These are phyloP conservation scores for Manis pentadactyla DNA, from an alignment of 2,797 vertebrate species.

Conservation along the genomic window DNA sequence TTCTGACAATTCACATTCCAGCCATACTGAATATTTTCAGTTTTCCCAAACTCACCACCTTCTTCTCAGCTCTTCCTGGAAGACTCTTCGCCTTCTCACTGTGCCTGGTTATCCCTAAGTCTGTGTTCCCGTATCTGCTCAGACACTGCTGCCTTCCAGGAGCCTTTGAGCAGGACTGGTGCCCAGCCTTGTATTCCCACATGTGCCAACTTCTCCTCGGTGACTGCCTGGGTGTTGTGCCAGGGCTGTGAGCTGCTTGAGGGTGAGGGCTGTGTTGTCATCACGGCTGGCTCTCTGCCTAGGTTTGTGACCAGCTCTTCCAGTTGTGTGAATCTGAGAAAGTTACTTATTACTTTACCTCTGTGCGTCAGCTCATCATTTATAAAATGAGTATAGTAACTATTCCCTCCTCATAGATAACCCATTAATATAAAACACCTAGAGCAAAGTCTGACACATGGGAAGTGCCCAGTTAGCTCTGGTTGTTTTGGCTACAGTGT, in stretches of 20 bases:
- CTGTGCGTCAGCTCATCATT: neutral
- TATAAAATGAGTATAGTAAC: neutral
- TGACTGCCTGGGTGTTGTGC: neutral
- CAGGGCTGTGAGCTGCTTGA: neutral
- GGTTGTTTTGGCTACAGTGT: neutral
- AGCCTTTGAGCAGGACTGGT: neutral
- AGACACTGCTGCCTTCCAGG: neutral
- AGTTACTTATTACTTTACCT: neutral
- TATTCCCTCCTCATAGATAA: neutral
- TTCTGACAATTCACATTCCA: neutral
- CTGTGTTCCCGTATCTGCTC: neutral
- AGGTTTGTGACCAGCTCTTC: neutral
- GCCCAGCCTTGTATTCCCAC: neutral
- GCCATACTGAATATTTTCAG: neutral
- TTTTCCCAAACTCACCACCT: neutral
- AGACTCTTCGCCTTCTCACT: neutral
- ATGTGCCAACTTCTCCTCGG: rapidly evolving
- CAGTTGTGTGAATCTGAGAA: neutral
- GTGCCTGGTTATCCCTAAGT: neutral
- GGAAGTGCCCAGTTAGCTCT: neutral
- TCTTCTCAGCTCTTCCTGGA: neutral
- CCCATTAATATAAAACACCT: neutral
- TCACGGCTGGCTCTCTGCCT: neutral
- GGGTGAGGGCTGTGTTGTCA: neutral
- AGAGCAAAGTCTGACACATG: neutral